phyloP scores from a whole-genome alignment of 2,888 invertebrate genomes.

The Drosophila infuscata region DNA sequence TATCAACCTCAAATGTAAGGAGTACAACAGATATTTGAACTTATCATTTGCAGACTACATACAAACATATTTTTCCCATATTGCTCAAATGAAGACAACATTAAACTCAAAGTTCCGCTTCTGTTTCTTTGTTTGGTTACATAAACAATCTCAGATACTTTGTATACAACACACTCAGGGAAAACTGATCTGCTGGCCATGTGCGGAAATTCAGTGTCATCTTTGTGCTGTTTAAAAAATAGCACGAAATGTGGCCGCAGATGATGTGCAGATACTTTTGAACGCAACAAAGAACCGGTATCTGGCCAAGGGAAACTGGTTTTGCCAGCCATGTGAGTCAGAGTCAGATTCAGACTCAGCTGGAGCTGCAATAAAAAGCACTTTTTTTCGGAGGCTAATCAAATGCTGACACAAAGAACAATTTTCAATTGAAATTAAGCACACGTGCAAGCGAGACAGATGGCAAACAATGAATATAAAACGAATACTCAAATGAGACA shows the following conservation, averaged over 20 bases:
- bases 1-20: not conserved
- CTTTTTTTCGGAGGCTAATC: constrained; percentile 53
- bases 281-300: constrained; percentile 45
- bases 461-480: constrained; percentile 32
- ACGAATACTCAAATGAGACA: constrained; percentile 8
- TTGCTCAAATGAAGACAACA: not conserved
- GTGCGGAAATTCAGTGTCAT: constrained; percentile 14
- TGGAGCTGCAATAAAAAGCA: constrained; percentile 17
- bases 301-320: constrained; percentile 61
- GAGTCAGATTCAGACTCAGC: constrained; percentile 19
- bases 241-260: constrained; percentile 44
- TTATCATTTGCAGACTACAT: not conserved
- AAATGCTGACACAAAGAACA: constrained; percentile 66
- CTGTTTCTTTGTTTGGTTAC: not conserved
- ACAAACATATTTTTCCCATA: not conserved
- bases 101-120: not conserved
- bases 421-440: constrained; percentile 62
- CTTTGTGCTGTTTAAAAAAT: constrained; percentile 9
- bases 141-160: not conserved
- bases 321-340: constrained; percentile 64
- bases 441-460: constrained; percentile 41
- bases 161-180: not conserved
- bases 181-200: constrained; percentile 27
- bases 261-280: constrained; percentile 28
- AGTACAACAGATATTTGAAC: not conserved